Evolutionary conservation across 2,113 vertebrate species (phyloP).

Genomic region (Mirza zaza): DNA sequence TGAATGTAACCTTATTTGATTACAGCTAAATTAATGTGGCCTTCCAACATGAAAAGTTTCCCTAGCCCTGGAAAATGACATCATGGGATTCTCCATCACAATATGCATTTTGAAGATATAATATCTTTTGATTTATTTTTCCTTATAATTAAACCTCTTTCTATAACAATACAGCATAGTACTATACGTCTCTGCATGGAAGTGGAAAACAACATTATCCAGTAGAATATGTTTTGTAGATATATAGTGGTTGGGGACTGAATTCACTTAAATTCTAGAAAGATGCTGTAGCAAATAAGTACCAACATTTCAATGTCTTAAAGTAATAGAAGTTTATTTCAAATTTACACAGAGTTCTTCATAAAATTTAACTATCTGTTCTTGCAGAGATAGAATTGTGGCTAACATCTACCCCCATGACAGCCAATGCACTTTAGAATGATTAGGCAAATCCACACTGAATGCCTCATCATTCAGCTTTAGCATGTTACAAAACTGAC

Average conservation of each 20-base stretch:
- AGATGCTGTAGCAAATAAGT: not conserved
- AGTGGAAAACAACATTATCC: not conserved
- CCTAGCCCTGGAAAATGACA: not conserved
- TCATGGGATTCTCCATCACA: not conserved
- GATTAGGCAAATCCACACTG: too few species aligned
- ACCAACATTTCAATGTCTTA: not conserved
- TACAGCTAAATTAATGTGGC: too few species aligned
- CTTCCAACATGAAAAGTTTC: too few species aligned
- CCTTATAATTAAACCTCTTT: not conserved
- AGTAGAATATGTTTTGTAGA: not conserved
- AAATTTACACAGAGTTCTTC: not conserved
- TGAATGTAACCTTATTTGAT: too few species aligned
- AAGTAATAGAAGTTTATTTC: not conserved
- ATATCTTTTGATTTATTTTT: not conserved
- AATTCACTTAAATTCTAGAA: not conserved
- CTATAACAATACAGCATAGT: not conserved
- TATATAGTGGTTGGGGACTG: not conserved
- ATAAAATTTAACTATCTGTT: too few species aligned
- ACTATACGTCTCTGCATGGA: not conserved
- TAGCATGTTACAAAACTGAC: too few species aligned
- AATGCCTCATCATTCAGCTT: too few species aligned
- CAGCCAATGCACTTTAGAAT: too few species aligned
- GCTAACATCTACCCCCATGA: too few species aligned
- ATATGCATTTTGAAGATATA: not conserved
- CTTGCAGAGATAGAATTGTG: too few species aligned